Base-by-base conservation (phyloP, 1,140 invertebrate genomes). In the Drosophila lowei region DNA sequence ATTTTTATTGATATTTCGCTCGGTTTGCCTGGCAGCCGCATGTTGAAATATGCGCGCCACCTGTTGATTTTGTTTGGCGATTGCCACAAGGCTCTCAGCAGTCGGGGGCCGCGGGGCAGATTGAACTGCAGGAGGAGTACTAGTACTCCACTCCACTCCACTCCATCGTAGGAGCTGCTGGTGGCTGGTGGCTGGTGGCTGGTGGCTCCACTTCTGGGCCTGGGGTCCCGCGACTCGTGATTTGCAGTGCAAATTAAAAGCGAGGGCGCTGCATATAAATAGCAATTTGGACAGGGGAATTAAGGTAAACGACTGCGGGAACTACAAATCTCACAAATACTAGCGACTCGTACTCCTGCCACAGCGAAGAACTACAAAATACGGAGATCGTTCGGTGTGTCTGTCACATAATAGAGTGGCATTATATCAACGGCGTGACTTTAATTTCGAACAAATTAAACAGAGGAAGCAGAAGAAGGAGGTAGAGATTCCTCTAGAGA, bases 1-100 rank as follows among this genome's bases (percentile, higher is more conserved):
- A 86, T 86, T 86, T 86, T 86, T 86, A 86, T 86, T 86, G 83
- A 86, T 86, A 86, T 89, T 86, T 86, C 83, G 83, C 52, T 88
- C 78, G 77, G 61, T 71, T 80, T 57, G 72, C 63, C 63, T 63
- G 80, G 67, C 67, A 81, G 83, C 78, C 65, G 76, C 74, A 86
- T 88, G 83, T 88, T 86, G 77, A 88, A 86, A 86, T 86, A 86
- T 86, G 83, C 63, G 83, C 83, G 81, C 83, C 81, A 86, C 81
- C 81, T 86, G 81, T 86, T 86, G 81, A 86, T 86, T 88, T 71
- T 81, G 81, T 85, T 85, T 86, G 73, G 62, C 63, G 81, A 85
- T 85, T 85, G 71, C 53, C 30, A 52, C 49, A 18, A 44, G 50
- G 13, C 23, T 13, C 21, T 38, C 25, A 11, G 34, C 50, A 21